Conservation (phyloP, 2,113 vertebrate species). For the Nettapus auritus region DNA sequence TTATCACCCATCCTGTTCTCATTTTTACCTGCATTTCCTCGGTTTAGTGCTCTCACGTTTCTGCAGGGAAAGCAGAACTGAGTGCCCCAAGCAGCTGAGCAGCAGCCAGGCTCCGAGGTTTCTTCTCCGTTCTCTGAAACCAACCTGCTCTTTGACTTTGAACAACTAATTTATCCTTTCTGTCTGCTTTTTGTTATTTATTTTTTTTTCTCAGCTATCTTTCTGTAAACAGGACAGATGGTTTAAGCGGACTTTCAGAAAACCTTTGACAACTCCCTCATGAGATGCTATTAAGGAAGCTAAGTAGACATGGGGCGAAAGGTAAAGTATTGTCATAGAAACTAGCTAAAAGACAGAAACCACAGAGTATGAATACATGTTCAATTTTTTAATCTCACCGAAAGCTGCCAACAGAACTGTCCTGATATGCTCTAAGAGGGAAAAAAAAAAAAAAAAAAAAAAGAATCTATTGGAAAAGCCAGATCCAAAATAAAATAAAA, state of each 20-base stretch:
- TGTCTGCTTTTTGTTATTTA: neutral
- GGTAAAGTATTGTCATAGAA: constrained; percentile 41
- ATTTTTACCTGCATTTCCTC: neutral
- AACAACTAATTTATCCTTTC: neutral
- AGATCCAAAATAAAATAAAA: neutral
- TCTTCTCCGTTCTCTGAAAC: neutral
- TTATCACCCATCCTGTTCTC: neutral
- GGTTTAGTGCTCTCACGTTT: neutral
- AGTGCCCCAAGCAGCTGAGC: neutral
- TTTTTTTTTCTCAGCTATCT: neutral
- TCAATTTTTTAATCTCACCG: neutral
- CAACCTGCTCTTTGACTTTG: neutral
- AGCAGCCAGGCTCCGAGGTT: neutral
- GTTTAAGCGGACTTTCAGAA: neutral
- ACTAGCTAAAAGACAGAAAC: neutral
- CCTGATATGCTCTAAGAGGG: neutral
- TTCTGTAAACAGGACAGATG: neutral
- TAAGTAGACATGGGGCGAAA: neutral
- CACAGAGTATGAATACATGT: neutral
- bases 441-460: neutral
- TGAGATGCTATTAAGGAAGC: constrained; percentile 2
- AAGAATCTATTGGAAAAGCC: neutral
- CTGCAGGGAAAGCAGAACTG: neutral
- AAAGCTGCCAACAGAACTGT: neutral
- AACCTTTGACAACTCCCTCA: constrained; percentile 18